Evolutionary conservation across 2,113 vertebrate species (phyloP), one percentile per base, ranked within the genome.

Genomic region (Charadrius vociferus): DNA sequence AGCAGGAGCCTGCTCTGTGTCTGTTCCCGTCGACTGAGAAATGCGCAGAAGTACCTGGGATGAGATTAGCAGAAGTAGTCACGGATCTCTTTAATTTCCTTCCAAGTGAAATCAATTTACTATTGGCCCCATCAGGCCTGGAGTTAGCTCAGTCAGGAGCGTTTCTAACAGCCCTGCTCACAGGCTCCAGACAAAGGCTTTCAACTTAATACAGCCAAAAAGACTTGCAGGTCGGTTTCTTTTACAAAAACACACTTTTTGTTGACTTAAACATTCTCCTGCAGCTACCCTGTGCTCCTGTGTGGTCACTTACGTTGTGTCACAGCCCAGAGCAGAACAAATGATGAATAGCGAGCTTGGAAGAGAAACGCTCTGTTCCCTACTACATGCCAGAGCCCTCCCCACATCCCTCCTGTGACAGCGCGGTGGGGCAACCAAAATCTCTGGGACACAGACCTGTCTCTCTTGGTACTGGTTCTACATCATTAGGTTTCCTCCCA

Each of bases 241-340:
- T 97, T 95, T 81, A 93, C 34, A 81, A 95, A 96, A 97, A 61
- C 83, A 91, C n/a, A 11, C 29, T 50, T 93, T 82, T 41, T 95
- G 86, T 95, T 97, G 70, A 93, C 67, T 94, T 93, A 82, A 97
- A 95, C 73, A 83, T 95, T 95, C 81, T 91, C 91, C 55, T 95
- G 81, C 62, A 91, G 83, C 91, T 93, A 91, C 62, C 26, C 49
- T 62, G 61, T 88, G 84, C 93, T 95, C 74, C 91, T 94, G 91
- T 97, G 95, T 95, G 96, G 95, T 95, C 95, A 95, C 78, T 74
- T 87, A 81, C 58, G 53, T 85, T 89, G 66, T 92, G 93, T 95
- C 84, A 95, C 53, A 91, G 87, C 55, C 71, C 70, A 94, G 84
- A 41, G 23, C 53, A 91, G 96, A 86, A 47, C 45, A 95, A 96